A percentile compares a stretch with the other conserved stretches of the same genome.
phyloP scores from a whole-genome alignment of 2,113 vertebrate species.

The Ptilonorhynchus violaceus region DNA sequence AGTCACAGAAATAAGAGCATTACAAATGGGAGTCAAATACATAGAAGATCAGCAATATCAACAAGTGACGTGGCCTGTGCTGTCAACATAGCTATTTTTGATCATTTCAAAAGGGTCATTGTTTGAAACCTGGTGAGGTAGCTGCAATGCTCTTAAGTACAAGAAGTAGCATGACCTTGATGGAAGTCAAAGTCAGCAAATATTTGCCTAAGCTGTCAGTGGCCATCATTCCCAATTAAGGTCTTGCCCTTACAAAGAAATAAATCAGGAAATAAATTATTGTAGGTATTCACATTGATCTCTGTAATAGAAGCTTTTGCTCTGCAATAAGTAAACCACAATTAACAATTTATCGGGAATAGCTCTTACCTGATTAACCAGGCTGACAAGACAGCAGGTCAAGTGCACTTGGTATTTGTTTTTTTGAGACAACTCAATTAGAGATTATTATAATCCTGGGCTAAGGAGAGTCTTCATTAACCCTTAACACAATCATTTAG shows the following conservation, averaged over 20 bases:
- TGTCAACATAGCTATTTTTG: background rate
- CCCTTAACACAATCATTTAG: background rate
- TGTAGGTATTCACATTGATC: background rate
- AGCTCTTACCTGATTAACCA: background rate
- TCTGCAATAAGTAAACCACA: background rate
- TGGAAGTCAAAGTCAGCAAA: background rate
- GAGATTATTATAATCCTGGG: background rate
- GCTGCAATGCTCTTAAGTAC: background rate
- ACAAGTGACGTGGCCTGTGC: background rate
- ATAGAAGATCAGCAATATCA: background rate
- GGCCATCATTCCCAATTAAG: background rate
- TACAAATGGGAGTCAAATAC: background rate
- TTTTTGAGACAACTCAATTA: background rate
- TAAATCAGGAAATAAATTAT: background rate
- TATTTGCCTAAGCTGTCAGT: background rate
- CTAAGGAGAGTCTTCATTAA: background rate
- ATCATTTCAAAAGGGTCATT: background rate
- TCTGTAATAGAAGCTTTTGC: background rate
- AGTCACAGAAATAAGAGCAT: background rate
- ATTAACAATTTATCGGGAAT: background rate
- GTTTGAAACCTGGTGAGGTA: background rate
- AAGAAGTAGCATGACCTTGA: background rate
- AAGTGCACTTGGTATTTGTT: background rate
- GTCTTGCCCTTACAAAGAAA: background rate
- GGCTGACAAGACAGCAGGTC: background rate